Evolutionary conservation across 2,113 vertebrate genomes (phyloP), one percentile per base, ranked within the genome.

Genomic region (Callipepla squamata): DNA sequence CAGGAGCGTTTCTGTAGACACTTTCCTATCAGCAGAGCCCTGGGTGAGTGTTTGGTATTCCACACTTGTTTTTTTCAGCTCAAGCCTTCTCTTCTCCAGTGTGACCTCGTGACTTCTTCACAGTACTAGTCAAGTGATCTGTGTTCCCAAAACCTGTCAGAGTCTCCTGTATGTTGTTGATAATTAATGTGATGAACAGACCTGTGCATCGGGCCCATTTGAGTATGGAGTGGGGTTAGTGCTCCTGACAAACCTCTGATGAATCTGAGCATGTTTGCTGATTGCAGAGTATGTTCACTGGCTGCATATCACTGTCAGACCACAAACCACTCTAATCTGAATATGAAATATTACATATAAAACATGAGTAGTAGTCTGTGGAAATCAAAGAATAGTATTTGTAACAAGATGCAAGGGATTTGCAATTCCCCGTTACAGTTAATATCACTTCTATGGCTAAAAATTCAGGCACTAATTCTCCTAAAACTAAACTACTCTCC

Each of bases 281-380:
- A 40, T 68, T 67, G 50, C 4, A 78, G 47, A 65, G 57, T 4
- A 26, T 40, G 40, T 61, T 94, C 59, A 10, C 59, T 17, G 26
- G 21, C 40, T 73, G 28, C 67, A 25, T 80, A 85, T 66, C 78
- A 55, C 42, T 42, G 28, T 80, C 91, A 93, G 70, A 73, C 42
- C 32, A 22, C 68, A 74, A 92, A 77, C 34, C 1, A 1, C 57
- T 65, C 38, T 92, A 83, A 91, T 77, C 59, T 85, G 87, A 93
- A 89, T 93, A 73, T 51, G 85, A 92, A 78, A 81, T 61, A 87
- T 55, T 74, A 66, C 73, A 40, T 86, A 74, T 80, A 76, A 90
- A 72, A 85, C 5, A 1, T 59, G 59, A 69, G 22, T 36, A 82
- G 59, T 11, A 89, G 26, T 34, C 63, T 17, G 1, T 32, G 42